Evolutionary conservation across 2,113 vertebrate genomes (phyloP).

Genomic region (Nothobranchius kuhntae): DNA sequence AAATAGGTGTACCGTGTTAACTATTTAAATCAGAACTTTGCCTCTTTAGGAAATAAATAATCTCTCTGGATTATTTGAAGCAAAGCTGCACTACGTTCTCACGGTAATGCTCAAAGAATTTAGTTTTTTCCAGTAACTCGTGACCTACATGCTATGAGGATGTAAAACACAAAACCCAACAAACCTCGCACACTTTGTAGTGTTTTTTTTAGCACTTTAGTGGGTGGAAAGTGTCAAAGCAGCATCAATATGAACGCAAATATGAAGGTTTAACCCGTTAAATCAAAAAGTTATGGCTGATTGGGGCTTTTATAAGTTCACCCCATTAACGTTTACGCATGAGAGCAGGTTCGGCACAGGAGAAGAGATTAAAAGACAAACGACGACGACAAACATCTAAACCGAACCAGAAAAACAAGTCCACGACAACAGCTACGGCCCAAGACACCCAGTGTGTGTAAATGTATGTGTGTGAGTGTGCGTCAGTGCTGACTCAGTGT

Average conservation of each 20-base stretch:
- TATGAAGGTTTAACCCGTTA: neutral
- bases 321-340: slow-evolving; percentile 19
- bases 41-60: too few species aligned
- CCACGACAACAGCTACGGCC: slow-evolving; percentile 56
- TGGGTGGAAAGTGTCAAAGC: neutral
- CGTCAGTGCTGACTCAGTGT: slow-evolving; percentile 82
- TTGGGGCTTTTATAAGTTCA: neutral
- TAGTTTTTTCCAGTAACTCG: too few species aligned
- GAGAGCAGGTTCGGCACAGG: slow-evolving; percentile 16
- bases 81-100: too few species aligned
- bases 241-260: neutral
- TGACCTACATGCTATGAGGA: too few species aligned
- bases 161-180: too few species aligned
- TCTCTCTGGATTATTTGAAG: too few species aligned
- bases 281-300: neutral
- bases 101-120: too few species aligned
- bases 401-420: slow-evolving; percentile 69
- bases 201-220: neutral
- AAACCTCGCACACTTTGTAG: neutral
- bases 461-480: slow-evolving; percentile 60
- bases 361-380: slow-evolving; percentile 27
- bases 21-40: too few species aligned
- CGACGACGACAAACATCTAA: slow-evolving; percentile 40
- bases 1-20: too few species aligned
- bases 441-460: slow-evolving; percentile 48